phyloP scores from a whole-genome alignment of 2,113 vertebrate genomes.

The Nesoenas mayeri region DNA sequence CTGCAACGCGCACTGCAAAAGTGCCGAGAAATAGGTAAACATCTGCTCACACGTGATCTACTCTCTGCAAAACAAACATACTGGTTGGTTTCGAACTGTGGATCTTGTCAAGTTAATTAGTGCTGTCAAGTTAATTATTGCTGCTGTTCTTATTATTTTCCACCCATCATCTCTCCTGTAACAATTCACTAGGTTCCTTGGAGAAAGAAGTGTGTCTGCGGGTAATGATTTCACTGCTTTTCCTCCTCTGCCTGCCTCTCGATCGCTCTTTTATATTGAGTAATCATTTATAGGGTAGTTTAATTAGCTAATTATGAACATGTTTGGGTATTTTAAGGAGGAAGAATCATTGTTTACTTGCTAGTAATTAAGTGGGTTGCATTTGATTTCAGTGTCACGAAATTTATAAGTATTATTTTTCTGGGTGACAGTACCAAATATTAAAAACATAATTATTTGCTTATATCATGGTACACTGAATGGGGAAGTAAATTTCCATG shows the following conservation, averaged over 20 bases:
- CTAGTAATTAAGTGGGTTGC: slow-evolving; percentile 56
- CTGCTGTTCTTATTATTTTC: slow-evolving; percentile 10
- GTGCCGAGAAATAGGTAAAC: background rate
- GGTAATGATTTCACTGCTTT: background rate
- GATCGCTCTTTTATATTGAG: slow-evolving; percentile 42
- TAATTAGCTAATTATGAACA: slow-evolving; percentile 68
- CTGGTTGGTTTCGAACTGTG: background rate
- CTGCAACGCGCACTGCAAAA: background rate
- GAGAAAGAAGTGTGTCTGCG: background rate
- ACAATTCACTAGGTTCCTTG: background rate
- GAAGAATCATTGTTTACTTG: slow-evolving; percentile 60
- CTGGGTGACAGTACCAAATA: slow-evolving; percentile 27
- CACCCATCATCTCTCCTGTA: background rate
- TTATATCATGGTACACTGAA: slow-evolving; percentile 21
- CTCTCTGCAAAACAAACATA: background rate
- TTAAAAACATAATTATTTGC: slow-evolving; percentile 60
- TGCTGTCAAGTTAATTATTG: slow-evolving; percentile 25
- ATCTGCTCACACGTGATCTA: background rate
- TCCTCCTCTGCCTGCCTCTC: background rate
- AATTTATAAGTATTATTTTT: slow-evolving; percentile 49
- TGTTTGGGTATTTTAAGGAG: slow-evolving; percentile 31
- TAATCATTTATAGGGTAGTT: slow-evolving; percentile 48
- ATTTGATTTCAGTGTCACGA: slow-evolving; percentile 51
- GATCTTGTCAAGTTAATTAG: slow-evolving; percentile 19
- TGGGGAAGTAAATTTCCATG: slow-evolving; percentile 1